phyloP scores from a whole-genome alignment of 2,113 vertebrate species.

The Datnioides undecimradiatus region DNA sequence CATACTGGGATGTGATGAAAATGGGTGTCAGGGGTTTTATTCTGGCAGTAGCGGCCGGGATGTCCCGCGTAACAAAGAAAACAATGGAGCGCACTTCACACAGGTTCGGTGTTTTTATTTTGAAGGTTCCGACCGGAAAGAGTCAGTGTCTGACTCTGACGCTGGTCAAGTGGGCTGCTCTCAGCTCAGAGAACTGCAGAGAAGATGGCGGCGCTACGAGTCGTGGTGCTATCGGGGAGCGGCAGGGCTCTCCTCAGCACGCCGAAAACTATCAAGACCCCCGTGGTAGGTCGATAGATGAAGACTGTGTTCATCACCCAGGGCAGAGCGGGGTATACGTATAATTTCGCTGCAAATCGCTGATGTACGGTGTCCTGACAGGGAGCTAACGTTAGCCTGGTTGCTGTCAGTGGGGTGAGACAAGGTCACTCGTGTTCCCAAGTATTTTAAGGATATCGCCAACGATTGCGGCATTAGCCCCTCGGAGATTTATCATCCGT shows the following conservation, averaged over 20 bases:
- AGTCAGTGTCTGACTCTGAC: rapidly evolving
- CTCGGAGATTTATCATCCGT: rapidly evolving
- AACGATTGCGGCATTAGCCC: rapidly evolving
- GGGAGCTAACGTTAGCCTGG: slow-evolving; percentile 40
- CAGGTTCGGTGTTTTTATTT: slow-evolving; percentile 19
- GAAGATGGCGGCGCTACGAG: slow-evolving; percentile 86
- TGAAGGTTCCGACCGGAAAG: slow-evolving; percentile 45
- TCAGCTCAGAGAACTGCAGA: slow-evolving; percentile 14
- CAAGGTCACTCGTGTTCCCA: slow-evolving; percentile 74
- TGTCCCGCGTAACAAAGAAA: rapidly evolving
- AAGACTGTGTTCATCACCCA: rapidly evolving
- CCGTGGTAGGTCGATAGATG: slow-evolving; percentile 67
- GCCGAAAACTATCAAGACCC: slow-evolving; percentile 65
- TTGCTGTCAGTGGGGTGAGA: slow-evolving; percentile 38
- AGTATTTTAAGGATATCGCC: rapidly evolving
- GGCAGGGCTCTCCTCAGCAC: slow-evolving; percentile 80
- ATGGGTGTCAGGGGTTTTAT: slow-evolving; percentile 10
- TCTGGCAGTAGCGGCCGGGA: not conserved
- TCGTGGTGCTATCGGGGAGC: slow-evolving; percentile 71
- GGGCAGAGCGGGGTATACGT: rapidly evolving
- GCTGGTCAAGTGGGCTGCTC: not conserved
- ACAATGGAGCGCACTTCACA: not conserved
- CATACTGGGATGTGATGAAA: not conserved
- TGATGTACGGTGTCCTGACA: not conserved
- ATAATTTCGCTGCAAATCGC: rapidly evolving